Percentiles rank a stretch among this genome's conserved stretches.
Evolutionary conservation across 2,113 vertebrate species (phyloP).

Genomic region (Heterochromis multidens): DNA sequence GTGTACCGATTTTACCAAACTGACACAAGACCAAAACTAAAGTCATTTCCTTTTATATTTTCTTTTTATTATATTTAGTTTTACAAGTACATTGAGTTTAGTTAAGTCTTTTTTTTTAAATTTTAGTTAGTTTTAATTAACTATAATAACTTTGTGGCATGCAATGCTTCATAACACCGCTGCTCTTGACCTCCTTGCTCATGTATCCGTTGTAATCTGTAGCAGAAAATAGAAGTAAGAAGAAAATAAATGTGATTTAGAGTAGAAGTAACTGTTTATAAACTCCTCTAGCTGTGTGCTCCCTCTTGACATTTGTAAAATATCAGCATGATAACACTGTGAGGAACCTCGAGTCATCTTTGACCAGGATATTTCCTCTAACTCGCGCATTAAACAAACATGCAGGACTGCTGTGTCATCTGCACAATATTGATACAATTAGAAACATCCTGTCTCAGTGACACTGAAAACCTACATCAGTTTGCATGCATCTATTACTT

Average conservation of each 20-base stretch:
- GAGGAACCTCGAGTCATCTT: neutral
- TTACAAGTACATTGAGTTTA: too few species aligned
- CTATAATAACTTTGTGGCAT: too few species aligned
- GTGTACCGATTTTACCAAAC: too few species aligned
- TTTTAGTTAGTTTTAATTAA: too few species aligned
- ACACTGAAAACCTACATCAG: neutral
- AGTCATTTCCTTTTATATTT: too few species aligned
- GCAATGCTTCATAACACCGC: too few species aligned
- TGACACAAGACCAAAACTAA: too few species aligned
- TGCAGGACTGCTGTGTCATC: neutral
- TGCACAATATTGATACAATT: neutral
- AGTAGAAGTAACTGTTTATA: neutral
- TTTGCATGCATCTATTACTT: neutral
- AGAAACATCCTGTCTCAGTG: neutral
- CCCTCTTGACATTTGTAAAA: neutral
- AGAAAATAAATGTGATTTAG: neutral
- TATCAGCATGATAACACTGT: neutral
- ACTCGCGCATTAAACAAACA: neutral
- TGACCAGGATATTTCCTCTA: neutral
- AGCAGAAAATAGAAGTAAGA: neutral
- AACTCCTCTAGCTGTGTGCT: neutral
- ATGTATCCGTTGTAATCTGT: neutral
- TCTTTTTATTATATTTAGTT: too few species aligned
- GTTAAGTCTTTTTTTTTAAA: too few species aligned
- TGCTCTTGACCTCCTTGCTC: too few species aligned